A percentile compares a stretch with the other conserved stretches of the same genome.
Conservation (phyloP, 2,888 invertebrate genomes). For the Drosophila anomelani region DNA sequence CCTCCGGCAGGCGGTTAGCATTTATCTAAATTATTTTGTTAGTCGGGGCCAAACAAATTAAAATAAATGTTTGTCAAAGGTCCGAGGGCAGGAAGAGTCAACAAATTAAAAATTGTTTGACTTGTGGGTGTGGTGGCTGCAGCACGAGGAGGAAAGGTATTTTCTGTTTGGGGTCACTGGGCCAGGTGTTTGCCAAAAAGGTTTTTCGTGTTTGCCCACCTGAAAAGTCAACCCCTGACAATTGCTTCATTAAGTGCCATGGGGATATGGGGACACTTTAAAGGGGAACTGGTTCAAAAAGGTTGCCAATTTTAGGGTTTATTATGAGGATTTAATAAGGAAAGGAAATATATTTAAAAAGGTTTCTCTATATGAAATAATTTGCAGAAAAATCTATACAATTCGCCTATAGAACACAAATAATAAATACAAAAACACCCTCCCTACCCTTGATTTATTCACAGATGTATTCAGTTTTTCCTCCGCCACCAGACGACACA, state of each 20-base stretch:
- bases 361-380: background rate
- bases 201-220: slow-evolving; percentile 39
- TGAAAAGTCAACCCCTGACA: slow-evolving; percentile 53
- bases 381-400: background rate
- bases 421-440: background rate
- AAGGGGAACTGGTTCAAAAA: background rate
- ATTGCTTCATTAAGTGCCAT: slow-evolving; percentile 65
- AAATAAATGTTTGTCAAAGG: slow-evolving; percentile 63
- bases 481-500: slow-evolving; percentile 3
- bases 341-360: background rate
- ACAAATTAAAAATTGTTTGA: slow-evolving; percentile 67
- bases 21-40: slow-evolving; percentile 73
- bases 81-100: slow-evolving; percentile 52
- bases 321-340: background rate
- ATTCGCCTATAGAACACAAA: background rate
- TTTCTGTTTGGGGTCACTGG: slow-evolving; percentile 32
- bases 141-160: slow-evolving; percentile 22
- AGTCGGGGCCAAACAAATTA: slow-evolving; percentile 67
- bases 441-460: background rate
- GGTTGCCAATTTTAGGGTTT: background rate
- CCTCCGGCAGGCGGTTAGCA: slow-evolving; percentile 21
- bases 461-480: background rate
- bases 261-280: slow-evolving; percentile 9
- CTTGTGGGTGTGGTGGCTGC: slow-evolving; percentile 9
- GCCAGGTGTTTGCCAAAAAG: slow-evolving; percentile 59